Percentiles rank a stretch among this genome's conserved stretches.
These are phyloP conservation scores for Hydropsyche betteni DNA, from an alignment of 2,888 invertebrate genomes.

Conservation along the genomic window DNA sequence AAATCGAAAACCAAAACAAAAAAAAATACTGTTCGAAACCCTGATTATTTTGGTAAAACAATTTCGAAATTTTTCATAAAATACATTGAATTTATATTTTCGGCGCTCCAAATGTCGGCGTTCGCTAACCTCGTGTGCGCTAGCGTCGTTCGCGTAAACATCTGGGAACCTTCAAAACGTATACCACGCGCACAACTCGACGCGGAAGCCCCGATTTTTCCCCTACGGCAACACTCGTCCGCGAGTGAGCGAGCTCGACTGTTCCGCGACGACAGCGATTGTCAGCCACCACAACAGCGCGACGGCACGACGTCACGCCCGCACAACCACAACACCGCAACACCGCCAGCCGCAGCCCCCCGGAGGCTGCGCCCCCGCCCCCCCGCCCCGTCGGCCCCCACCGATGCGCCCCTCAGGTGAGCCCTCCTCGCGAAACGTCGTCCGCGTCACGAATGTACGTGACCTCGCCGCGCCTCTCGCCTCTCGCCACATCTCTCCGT, in stretches of 20 bases:
- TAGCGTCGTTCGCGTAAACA: neutral
- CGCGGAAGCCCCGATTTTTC: neutral
- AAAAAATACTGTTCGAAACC: no score
- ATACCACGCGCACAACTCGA: neutral
- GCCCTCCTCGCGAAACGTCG: neutral
- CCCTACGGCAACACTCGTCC: neutral
- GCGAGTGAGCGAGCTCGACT: neutral
- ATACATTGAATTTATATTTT: no score
- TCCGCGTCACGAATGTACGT: neutral
- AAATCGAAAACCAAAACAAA: no score
- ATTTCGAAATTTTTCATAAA: no score
- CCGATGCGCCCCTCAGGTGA: conserved; percentile 9
- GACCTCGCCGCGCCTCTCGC: neutral
- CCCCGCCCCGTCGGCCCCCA: neutral
- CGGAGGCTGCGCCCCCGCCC: neutral
- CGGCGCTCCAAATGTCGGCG: no score
- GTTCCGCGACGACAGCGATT: neutral
- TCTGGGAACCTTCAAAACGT: neutral
- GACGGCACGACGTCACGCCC: neutral
- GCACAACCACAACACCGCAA: no score
- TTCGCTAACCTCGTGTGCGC: no score
- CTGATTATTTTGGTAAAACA: no score
- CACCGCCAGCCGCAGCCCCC: neutral
- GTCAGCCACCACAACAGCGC: neutral
- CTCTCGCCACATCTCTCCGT: neutral